Percentiles rank a stretch among this genome's conserved stretches.
Conservation (phyloP, 2,888 invertebrate genomes). For the Mesorhabditis spiculigera region DNA sequence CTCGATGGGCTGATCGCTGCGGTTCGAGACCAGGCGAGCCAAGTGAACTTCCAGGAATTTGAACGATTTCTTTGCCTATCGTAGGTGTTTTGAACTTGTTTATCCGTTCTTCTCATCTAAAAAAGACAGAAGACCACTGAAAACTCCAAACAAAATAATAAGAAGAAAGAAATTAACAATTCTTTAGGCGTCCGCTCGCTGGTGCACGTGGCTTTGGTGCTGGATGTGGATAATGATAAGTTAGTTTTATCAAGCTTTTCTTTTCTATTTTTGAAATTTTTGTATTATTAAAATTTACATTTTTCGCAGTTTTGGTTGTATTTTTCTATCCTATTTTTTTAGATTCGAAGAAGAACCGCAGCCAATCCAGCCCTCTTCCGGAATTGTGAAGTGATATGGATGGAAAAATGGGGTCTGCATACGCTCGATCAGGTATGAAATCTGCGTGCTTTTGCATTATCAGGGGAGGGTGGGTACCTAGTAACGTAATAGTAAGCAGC, state of each 20-base stretch:
- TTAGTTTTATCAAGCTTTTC: neutral
- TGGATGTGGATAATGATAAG: conserved; percentile 68
- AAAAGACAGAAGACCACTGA: no score
- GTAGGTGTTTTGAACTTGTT: conserved; percentile 58
- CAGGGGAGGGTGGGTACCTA: no score
- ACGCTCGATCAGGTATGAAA: conserved; percentile 10
- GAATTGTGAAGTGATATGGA: conserved; percentile 71
- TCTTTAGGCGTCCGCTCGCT: conserved; percentile 75
- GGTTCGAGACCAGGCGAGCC: conserved; percentile 73
- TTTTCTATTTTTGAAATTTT: no score
- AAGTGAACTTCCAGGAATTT: conserved; percentile 74
- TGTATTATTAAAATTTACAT: no score
- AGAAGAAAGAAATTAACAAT: no score
- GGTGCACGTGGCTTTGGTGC: conserved; percentile 75
- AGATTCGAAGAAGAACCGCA: conserved; percentile 71
- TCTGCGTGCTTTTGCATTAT: no score
- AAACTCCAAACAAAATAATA: no score
- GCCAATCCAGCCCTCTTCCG: conserved; percentile 79
- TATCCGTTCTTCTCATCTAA: no score
- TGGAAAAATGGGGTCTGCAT: conserved; percentile 69
- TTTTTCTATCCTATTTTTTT: neutral
- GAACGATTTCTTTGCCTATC: conserved; percentile 62
- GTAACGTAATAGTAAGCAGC: no score
- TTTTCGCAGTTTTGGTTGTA: no score
- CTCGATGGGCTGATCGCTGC: conserved; percentile 74